Base-by-base conservation (phyloP, 2,888 invertebrate species). In the Chloroclystis v-ata region DNA sequence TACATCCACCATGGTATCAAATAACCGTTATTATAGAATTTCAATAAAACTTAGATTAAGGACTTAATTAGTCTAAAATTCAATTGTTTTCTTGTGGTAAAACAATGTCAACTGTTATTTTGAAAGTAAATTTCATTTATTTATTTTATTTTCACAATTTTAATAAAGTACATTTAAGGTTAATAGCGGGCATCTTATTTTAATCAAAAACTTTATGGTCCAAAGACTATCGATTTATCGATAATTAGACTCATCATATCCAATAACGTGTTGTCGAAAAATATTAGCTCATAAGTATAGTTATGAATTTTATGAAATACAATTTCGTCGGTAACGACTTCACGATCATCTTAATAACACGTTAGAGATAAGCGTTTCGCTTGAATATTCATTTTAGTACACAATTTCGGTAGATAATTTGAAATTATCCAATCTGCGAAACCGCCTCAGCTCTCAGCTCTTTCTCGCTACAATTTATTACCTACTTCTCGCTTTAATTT, bases 281-380 rank as follows among this genome's bases (percentile, higher is more conserved):
- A 80, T 87, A 85, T 85, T 83, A 84, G 78, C 74, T 83, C 75
- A 72, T 83, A 86, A 85, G 77, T 85, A 84, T 84, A 79, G 82
- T 86, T 75, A 83, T 83, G 77, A 82, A 63, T 79, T 81, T 84
- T 83, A 85, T 85, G 75, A 85, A 87, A 87, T 83, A 86, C 78
- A 85, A 85, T 86, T 83, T 83, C 67, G 75, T 71, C 61, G 58
- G 75, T 85, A 86, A 87, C 86, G 80, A 83, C 79, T 77, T 78
- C 82, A 80, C 85, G 84, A 85, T 78, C 82, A 70, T 76, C 78
- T 82, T 86, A 86, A 86, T 86, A 85, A 82, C 78, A 83, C 72
- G 75, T 66, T 69, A 65, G 69, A 63, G 76, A 70, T 82, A 84
- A 86, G 76, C 77, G 82, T 78, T 83, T 84, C 78, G 73, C 75